Percentiles rank a stretch among this genome's conserved stretches.
phyloP scores from a whole-genome alignment of 1,140 invertebrate species.

The Spodoptera frugiperda region DNA sequence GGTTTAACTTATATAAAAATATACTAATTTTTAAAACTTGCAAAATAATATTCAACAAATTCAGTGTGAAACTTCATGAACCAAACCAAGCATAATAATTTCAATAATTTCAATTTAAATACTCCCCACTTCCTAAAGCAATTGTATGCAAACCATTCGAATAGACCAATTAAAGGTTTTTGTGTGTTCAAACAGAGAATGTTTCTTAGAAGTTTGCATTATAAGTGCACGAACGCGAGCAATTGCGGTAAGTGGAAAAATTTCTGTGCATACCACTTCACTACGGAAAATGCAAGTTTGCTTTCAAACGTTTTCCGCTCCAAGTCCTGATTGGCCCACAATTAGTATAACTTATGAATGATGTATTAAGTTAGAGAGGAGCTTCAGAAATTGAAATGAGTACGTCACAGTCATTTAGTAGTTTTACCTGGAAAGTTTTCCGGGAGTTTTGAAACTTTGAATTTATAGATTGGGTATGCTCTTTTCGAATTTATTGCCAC shows the following conservation, averaged over 20 bases:
- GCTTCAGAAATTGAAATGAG: too few relatives aligned
- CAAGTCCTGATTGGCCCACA: conserved; percentile 38
- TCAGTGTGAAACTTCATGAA: too few relatives aligned
- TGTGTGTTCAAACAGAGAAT: conserved; percentile 41
- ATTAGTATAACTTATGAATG: conserved; percentile 21
- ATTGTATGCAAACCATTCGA: conserved; percentile 35
- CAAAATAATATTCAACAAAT: too few relatives aligned
- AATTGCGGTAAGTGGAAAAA: conserved; percentile 47
- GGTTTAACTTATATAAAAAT: too few relatives aligned
- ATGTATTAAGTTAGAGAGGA: too few relatives aligned
- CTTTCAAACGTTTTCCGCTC: conserved; percentile 41
- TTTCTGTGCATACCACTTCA: conserved; percentile 49
- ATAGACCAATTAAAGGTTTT: conserved; percentile 43
- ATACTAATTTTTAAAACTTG: too few relatives aligned
- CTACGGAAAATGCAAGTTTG: conserved; percentile 37
- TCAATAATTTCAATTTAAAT: not conserved
- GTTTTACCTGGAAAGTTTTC: too few relatives aligned
- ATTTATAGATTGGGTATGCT: too few relatives aligned
- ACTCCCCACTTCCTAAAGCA: not conserved
- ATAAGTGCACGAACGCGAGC: conserved; percentile 48
- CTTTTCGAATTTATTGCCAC: too few relatives aligned
- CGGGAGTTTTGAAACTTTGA: too few relatives aligned
- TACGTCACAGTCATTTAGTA: too few relatives aligned
- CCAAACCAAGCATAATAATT: too few relatives aligned
- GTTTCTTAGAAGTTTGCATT: conserved; percentile 51